Percentiles rank a stretch among this genome's conserved stretches.
Evolutionary conservation across 1,140 invertebrate species (phyloP).

Genomic region (Pissodes strobi): DNA sequence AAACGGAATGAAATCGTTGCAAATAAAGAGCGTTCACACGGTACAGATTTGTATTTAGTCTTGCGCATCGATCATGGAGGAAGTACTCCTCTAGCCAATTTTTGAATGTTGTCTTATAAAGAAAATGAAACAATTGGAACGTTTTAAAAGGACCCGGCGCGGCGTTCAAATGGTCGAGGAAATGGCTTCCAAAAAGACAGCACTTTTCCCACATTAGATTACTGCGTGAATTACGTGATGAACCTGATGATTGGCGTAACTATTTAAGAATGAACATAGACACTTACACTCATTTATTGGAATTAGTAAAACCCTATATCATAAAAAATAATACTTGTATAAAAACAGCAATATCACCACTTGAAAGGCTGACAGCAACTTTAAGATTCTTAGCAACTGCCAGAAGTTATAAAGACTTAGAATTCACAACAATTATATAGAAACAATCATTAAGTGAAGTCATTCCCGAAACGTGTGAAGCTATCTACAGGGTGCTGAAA

Average conservation of each 20-base stretch:
- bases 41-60: neutral
- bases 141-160: neutral
- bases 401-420: constrained; percentile 14
- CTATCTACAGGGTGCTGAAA: neutral
- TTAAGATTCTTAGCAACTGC: constrained; percentile 11
- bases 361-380: constrained; percentile 2
- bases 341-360: constrained; percentile 1
- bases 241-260: constrained; percentile 15
- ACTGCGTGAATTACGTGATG: too few relatives aligned
- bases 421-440: constrained; percentile 14
- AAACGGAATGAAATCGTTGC: neutral
- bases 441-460: constrained; percentile 23
- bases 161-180: too few relatives aligned
- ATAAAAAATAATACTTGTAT: constrained; percentile 4
- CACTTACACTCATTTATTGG: constrained; percentile 4
- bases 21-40: too few relatives aligned
- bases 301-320: constrained; percentile 1
- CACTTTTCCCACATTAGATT: constrained; percentile 10
- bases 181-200: constrained; percentile 7
- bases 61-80: constrained; percentile 1
- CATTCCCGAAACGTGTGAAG: constrained; percentile 15
- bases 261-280: constrained; percentile 13
- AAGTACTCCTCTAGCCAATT: constrained; percentile 1
- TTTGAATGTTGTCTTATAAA: neutral
- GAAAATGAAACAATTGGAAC: constrained; percentile 1